Percentiles rank a stretch among this genome's conserved stretches.
These are phyloP conservation scores for Holocentrus rufus DNA, from an alignment of 2,797 vertebrate genomes.

Conservation along the genomic window DNA sequence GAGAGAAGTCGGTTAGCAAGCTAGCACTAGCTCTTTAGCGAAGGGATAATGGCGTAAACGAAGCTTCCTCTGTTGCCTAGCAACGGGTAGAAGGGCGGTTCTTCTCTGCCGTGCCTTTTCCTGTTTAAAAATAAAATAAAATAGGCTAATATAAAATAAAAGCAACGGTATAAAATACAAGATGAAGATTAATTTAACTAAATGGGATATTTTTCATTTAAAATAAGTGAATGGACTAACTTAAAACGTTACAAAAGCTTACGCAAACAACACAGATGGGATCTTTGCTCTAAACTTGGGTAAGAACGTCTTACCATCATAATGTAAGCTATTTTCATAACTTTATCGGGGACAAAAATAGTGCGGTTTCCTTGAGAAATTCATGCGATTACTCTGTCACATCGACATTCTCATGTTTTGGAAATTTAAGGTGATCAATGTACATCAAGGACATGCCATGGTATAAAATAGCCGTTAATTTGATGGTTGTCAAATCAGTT, in stretches of 20 bases:
- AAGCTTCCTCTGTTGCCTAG: constrained; percentile 76
- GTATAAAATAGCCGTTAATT: background rate
- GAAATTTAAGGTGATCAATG: no score
- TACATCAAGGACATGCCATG: background rate
- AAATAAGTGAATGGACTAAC: no score
- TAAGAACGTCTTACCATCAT: no score
- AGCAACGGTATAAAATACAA: background rate
- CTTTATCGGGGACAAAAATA: no score
- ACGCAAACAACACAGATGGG: no score
- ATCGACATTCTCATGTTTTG: no score
- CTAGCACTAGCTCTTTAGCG: constrained; percentile 1
- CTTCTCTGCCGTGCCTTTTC: constrained; percentile 37
- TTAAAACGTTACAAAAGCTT: no score
- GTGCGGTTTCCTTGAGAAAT: no score
- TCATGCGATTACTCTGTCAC: no score
- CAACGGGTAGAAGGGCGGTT: constrained; percentile 68
- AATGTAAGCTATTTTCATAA: no score
- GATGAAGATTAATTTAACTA: background rate
- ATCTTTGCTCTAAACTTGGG: no score
- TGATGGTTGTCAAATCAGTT: background rate
- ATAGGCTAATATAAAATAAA: background rate
- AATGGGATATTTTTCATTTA: no score
- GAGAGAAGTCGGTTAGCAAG: background rate
- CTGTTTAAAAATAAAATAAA: background rate
- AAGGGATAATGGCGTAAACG: constrained; percentile 20